phyloP scores from a whole-genome alignment of 2,797 vertebrate genomes.

The Paratrypauchen microcephalus region DNA sequence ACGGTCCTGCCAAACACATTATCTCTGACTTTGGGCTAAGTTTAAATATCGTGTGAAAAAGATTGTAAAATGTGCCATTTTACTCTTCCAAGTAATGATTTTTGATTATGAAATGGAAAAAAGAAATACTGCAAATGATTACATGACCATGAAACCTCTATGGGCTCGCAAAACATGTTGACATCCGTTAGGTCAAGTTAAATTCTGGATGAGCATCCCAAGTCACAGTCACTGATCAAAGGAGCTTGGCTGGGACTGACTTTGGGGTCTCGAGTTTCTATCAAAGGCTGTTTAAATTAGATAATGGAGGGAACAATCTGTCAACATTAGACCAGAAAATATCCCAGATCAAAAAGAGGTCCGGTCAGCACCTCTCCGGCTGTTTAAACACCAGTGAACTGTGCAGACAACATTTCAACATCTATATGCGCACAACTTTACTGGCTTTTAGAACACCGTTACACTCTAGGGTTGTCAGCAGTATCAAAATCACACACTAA shows the following conservation, averaged over 20 bases:
- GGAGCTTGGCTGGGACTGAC: neutral
- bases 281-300: constrained; percentile 13
- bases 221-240: constrained; percentile 9
- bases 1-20: constrained; percentile 42
- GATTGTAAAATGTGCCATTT: neutral
- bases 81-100: neutral
- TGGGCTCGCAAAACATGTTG: constrained; percentile 9
- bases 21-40: constrained; percentile 27
- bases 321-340: constrained; percentile 8
- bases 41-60: neutral
- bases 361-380: neutral
- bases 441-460: neutral
- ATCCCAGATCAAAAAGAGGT: constrained; percentile 5
- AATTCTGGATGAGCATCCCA: neutral
- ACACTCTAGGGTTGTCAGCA: too few species aligned
- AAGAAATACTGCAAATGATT: neutral
- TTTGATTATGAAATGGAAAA: neutral
- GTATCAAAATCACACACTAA: too few species aligned
- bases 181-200: neutral
- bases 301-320: constrained; percentile 14
- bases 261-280: constrained; percentile 2
- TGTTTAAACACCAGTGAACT: neutral
- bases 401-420: neutral
- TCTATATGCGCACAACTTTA: neutral
- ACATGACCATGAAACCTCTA: neutral